A percentile compares a stretch with the other conserved stretches of the same genome.
These are phyloP conservation scores for Phoxinus dragarum DNA, from an alignment of 2,797 vertebrate species.

Conservation along the genomic window DNA sequence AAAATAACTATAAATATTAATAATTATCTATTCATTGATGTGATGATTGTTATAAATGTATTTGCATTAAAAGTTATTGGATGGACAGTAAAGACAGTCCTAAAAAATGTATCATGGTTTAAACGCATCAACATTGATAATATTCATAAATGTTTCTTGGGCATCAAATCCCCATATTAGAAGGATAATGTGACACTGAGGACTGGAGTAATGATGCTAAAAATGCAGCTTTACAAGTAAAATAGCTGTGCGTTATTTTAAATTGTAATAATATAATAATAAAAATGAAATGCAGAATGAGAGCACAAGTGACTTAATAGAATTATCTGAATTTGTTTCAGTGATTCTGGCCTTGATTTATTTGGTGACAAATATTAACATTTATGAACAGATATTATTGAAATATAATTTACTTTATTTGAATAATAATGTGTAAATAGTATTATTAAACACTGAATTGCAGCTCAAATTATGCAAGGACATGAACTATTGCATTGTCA, in stretches of 20 bases:
- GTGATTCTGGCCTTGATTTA: not conserved
- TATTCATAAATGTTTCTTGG: not conserved
- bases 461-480: no score
- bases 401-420: not conserved
- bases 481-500: not conserved
- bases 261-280: no score
- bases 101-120: no score
- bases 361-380: not conserved
- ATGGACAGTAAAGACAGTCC: not conserved
- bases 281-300: no score
- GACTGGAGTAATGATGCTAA: no score
- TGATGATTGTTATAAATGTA: not conserved
- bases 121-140: not conserved
- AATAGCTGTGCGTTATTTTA: no score
- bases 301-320: not conserved
- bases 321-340: not conserved
- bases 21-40: not conserved
- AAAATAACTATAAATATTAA: no score
- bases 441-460: not conserved
- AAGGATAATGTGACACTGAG: not conserved
- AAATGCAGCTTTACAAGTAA: no score
- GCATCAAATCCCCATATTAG: not conserved
- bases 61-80: not conserved
- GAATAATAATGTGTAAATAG: not conserved
- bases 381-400: not conserved